Conservation (phyloP, 2,797 vertebrate species). For the Arnoldichthys spilopterus region DNA sequence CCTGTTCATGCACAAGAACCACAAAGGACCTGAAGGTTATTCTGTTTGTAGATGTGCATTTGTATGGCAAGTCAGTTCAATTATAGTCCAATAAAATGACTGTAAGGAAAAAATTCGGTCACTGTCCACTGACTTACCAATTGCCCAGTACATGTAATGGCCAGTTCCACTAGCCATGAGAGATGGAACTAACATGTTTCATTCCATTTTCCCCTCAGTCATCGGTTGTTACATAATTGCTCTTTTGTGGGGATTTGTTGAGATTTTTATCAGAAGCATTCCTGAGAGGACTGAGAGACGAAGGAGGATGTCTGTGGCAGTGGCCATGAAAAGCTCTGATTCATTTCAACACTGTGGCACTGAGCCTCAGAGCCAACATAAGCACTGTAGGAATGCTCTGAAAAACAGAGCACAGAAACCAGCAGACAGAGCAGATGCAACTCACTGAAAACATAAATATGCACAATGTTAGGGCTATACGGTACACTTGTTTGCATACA, state of each 20-base stretch:
- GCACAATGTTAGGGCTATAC: neutral
- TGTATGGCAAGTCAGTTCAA: neutral
- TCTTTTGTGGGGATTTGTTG: conserved; percentile 70
- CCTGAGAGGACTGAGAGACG: conserved; percentile 26
- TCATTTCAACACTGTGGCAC: conserved; percentile 78
- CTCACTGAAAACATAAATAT: conserved; percentile 30
- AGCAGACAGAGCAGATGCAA: conserved; percentile 65
- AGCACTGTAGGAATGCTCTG: conserved; percentile 82
- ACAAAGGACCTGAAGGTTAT: neutral
- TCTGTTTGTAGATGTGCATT: neutral
- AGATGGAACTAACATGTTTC: neutral
- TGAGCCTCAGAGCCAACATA: conserved; percentile 79
- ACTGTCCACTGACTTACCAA: neutral
- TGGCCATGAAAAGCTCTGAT: conserved; percentile 81
- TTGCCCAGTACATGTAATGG: neutral
- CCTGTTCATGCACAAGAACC: neutral
- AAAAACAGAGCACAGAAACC: conserved; percentile 77
- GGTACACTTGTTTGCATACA: neutral
- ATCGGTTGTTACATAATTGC: conserved; percentile 71
- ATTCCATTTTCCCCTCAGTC: conserved; percentile 60
- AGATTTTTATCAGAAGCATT: conserved; percentile 73
- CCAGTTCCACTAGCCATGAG: neutral
- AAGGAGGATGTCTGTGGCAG: conserved; percentile 71
- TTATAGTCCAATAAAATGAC: neutral
- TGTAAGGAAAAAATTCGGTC: neutral